Conservation (phyloP, 2,797 vertebrate genomes). For the Silurus aristotelis region DNA sequence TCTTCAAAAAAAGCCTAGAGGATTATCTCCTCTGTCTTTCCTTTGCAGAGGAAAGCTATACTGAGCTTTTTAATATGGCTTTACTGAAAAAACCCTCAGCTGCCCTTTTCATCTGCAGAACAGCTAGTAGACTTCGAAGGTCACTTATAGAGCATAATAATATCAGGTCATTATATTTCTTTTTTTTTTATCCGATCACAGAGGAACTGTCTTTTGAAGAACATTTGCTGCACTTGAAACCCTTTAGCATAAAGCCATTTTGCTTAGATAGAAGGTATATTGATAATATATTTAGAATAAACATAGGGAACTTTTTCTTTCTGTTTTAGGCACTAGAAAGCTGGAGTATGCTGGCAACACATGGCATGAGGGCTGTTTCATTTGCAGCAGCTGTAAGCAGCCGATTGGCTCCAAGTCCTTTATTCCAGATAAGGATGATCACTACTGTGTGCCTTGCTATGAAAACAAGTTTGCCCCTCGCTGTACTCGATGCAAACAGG, state of each 20-base stretch:
- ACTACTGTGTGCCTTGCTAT: constrained; percentile 96
- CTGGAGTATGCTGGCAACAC: constrained; percentile 94
- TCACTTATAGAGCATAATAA: constrained; percentile 41
- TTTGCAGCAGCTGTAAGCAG: constrained; percentile 95
- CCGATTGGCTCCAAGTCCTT: constrained; percentile 96
- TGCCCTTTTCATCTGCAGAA: constrained; percentile 45
- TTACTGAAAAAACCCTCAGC: constrained; percentile 7
- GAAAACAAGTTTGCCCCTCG: constrained; percentile 98
- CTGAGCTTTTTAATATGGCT: constrained; percentile 34
- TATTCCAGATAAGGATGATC: constrained; percentile 94
- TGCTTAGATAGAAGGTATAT: not conserved
- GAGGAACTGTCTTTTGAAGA: not conserved
- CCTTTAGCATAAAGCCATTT: not conserved
- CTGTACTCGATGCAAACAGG: constrained; percentile 97
- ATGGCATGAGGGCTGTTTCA: constrained; percentile 96
- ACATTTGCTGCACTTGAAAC: not conserved
- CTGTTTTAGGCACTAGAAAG: constrained; percentile 87
- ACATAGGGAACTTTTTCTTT: constrained; percentile 17
- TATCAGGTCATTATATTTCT: not conserved
- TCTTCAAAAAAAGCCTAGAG: constrained; percentile 31
- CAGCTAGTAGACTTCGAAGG: constrained; percentile 29
- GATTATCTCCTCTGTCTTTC: constrained; percentile 39
- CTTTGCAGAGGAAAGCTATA: constrained; percentile 37
- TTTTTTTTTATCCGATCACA: not conserved
- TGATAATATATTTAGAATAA: not conserved